Evolutionary conservation across 2,113 vertebrate genomes (phyloP), one percentile per base, ranked within the genome.

Genomic region (Petromus typicus): DNA sequence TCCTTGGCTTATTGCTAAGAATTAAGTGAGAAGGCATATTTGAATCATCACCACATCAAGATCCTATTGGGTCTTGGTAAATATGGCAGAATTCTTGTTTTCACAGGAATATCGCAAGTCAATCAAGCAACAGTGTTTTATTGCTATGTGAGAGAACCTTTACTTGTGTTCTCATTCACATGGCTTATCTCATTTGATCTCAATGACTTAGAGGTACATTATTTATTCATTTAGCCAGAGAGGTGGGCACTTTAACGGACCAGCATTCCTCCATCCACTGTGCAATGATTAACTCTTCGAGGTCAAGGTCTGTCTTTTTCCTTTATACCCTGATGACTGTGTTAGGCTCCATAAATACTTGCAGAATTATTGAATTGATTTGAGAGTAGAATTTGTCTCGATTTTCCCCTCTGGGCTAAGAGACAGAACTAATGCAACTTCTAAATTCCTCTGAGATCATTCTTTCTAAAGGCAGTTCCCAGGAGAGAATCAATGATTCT

Each of bases 381-480:
- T 75, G 94, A 86, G 63, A 79, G 43, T 51, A 61, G 86, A 96
- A 96, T 95, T 97, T 97, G 83, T 96, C 43, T 95, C 86, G 81
- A 63, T 89, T 94, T 84, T 13, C 94, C 89, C 89, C 93, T 96
- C 89, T 96, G 93, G 91, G 91, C 93, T 95, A 91, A 78, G 94
- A 85, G 94, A 97, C 93, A 97, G 94, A 93, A 92, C 81, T 94
- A 95, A 98, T 87, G 94, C 86, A 75, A 89, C 97, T 96, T 96
- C 95, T 94, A 94, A 95, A 97, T 97, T 97, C 96, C 97, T 97
- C 86, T 89, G 97, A 97, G 97, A 97, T 95, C 91, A 93, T 96
- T 89, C 86, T 97, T 93, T 95, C 93, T 93, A 95, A 96, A 97
- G 95, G 91, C 94, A 93, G 78, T 54, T 97, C 96, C 89, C 96